A percentile compares a stretch with the other conserved stretches of the same genome.
Conservation (phyloP, 2,113 vertebrate species). For the Columba janthina region DNA sequence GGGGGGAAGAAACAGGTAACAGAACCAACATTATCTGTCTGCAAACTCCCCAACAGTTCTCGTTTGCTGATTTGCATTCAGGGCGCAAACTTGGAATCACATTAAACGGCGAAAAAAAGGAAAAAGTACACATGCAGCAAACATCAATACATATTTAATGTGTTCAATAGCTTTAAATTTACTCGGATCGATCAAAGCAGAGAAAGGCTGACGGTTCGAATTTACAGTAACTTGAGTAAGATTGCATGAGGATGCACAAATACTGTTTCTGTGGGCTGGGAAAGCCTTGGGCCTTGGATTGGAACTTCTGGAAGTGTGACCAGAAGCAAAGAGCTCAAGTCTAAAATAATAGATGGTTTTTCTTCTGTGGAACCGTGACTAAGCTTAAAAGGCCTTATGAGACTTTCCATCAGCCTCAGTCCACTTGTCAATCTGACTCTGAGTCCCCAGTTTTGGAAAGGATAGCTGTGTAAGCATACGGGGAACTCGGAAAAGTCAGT, state of each 20-base stretch:
- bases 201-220: slow-evolving; percentile 24
- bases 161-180: slow-evolving; percentile 3
- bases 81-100: background rate
- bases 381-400: background rate
- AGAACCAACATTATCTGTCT: background rate
- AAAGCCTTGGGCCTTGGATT: background rate
- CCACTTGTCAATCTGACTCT: background rate
- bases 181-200: slow-evolving; percentile 20
- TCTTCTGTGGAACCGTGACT: background rate
- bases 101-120: background rate
- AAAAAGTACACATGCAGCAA: background rate
- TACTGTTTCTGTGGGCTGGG: background rate
- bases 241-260: background rate
- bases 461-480: fast-evolving
- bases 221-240: background rate
- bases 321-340: background rate
- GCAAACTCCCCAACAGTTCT: background rate
- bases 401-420: background rate
- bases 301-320: background rate
- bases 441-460: background rate
- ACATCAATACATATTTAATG: slow-evolving; percentile 53
- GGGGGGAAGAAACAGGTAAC: background rate
- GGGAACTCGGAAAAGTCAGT: background rate
- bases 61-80: slow-evolving; percentile 7
- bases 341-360: background rate